Evolutionary conservation across 2,888 invertebrate species (phyloP).

Genomic region (Euspilapteryx auroguttella): DNA sequence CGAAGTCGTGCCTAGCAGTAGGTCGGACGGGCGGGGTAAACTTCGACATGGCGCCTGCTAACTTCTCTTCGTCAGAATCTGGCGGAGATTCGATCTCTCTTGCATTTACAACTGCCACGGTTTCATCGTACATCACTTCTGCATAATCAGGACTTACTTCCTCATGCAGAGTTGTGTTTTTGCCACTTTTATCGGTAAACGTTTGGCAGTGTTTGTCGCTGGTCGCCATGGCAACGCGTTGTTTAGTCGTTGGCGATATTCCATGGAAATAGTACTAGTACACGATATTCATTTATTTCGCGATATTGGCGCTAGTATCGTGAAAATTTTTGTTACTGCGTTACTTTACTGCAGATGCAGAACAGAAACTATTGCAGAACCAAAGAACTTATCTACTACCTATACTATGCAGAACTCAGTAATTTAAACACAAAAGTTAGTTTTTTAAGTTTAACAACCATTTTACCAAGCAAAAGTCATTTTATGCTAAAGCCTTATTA

Average conservation of each 20-base stretch:
- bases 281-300: no score
- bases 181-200: conserved; percentile 5
- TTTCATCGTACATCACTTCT: conserved; percentile 61
- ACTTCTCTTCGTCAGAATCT: conserved; percentile 28
- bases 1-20: conserved; percentile 43
- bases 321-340: no score
- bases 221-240: conserved; percentile 38
- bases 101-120: conserved; percentile 56
- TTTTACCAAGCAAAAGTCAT: no score
- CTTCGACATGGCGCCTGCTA: conserved; percentile 37
- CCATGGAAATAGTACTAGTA: no score
- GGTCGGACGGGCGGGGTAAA: conserved; percentile 45
- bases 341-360: no score
- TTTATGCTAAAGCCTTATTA: no score
- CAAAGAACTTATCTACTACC: no score
- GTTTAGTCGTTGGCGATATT: neutral
- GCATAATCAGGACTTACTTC: conserved; percentile 13
- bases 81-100: conserved; percentile 59
- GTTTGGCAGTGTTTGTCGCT: conserved; percentile 52
- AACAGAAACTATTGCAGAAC: no score
- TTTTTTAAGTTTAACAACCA: no score
- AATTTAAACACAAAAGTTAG: no score
- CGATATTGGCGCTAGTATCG: no score
- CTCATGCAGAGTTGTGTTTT: neutral
- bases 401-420: no score